phyloP scores from a whole-genome alignment of 2,113 vertebrate genomes.

The Limanda limanda region DNA sequence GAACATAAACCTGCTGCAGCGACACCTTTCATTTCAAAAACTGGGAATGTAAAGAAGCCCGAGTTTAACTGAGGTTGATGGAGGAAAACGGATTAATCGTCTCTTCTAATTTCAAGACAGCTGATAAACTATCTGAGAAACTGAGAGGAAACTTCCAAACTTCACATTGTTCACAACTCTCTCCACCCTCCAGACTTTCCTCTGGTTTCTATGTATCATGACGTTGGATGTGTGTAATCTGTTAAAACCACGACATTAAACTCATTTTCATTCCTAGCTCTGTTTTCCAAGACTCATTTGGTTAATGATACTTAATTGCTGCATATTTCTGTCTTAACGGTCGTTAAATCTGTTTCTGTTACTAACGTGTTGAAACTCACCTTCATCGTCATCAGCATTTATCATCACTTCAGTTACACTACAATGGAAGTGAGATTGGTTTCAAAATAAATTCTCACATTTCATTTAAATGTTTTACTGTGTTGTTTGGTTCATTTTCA shows the following conservation, averaged over 20 bases:
- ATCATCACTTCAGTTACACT: neutral
- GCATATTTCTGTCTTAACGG: neutral
- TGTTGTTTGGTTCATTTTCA: conserved; percentile 57
- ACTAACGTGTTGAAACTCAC: conserved; percentile 23
- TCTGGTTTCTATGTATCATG: neutral
- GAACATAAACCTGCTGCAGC: neutral
- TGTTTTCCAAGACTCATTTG: neutral
- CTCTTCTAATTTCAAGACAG: neutral
- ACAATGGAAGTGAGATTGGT: neutral
- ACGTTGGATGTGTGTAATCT: neutral
- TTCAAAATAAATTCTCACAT: conserved; percentile 66
- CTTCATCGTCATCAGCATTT: conserved; percentile 4
- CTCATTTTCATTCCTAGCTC: neutral
- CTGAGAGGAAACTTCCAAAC: neutral
- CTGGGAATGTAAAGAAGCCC: neutral
- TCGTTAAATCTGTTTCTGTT: conserved; percentile 16
- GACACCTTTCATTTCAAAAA: neutral
- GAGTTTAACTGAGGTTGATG: neutral
- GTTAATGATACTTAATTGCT: neutral
- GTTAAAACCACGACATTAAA: neutral
- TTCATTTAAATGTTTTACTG: conserved; percentile 45
- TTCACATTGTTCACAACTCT: neutral
- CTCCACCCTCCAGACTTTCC: neutral
- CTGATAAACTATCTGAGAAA: conserved; percentile 42
- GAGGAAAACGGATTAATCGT: no score